Evolutionary conservation across 2,113 vertebrate genomes (phyloP).

Genomic region (Rhinopithecus roxellana): DNA sequence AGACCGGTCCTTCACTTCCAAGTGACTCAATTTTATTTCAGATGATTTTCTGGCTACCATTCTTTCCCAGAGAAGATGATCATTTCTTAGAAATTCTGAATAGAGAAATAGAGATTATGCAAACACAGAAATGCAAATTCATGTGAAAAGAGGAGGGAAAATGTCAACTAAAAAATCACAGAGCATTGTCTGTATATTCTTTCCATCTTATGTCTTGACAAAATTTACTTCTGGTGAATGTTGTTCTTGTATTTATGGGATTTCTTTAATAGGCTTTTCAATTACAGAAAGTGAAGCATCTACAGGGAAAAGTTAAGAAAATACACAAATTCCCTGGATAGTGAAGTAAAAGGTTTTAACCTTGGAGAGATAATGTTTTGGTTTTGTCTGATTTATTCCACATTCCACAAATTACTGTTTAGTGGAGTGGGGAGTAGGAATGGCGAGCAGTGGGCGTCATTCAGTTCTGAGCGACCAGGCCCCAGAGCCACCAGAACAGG

Average conservation of each 20-base stretch:
- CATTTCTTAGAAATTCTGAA: background rate
- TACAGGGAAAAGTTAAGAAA: background rate
- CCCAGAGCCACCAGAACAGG: background rate
- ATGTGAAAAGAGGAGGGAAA: background rate
- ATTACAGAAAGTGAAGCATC: background rate
- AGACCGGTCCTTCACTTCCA: background rate
- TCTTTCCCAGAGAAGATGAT: background rate
- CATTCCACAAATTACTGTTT: background rate
- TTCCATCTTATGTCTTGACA: background rate
- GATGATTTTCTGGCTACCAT: background rate
- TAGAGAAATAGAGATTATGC: background rate
- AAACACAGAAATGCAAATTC: background rate
- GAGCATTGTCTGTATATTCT: background rate
- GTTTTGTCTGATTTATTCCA: background rate
- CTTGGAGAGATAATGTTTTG: background rate
- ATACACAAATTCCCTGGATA: background rate
- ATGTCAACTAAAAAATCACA: background rate
- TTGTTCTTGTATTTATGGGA: background rate
- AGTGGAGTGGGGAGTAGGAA: fast-evolving
- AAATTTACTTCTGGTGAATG: background rate
- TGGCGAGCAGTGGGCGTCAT: background rate
- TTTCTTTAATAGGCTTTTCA: background rate
- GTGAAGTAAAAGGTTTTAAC: background rate
- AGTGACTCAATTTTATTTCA: slow-evolving; percentile 28
- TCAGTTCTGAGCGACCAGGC: background rate